phyloP scores from a whole-genome alignment of 2,888 invertebrate species.

The Stenolophus ochropezus region DNA sequence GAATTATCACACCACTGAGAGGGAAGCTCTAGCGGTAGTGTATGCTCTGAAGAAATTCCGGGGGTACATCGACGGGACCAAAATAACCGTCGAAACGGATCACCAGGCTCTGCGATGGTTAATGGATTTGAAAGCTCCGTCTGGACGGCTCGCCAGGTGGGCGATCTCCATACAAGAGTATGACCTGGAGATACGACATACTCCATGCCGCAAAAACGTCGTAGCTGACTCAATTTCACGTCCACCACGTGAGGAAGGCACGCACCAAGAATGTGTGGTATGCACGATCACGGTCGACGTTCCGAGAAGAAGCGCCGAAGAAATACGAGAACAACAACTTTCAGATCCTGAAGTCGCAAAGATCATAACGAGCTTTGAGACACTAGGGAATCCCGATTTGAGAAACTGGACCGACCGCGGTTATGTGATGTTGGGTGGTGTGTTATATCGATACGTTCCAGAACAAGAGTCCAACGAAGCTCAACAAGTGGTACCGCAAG shows the following conservation, averaged over 20 bases:
- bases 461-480: slow-evolving; percentile 5
- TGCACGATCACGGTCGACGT: slow-evolving; percentile 67
- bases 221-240: slow-evolving; percentile 70
- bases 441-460: neutral
- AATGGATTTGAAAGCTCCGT: slow-evolving; percentile 69
- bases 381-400: neutral
- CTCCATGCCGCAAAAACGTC: slow-evolving; percentile 69
- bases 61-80: slow-evolving; percentile 68
- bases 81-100: slow-evolving; percentile 69
- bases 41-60: slow-evolving; percentile 68
- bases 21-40: slow-evolving; percentile 61
- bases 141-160: slow-evolving; percentile 72
- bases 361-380: neutral
- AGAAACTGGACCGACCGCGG: neutral
- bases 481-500: slow-evolving; percentile 12
- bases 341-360: neutral
- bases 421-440: neutral
- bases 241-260: slow-evolving; percentile 57
- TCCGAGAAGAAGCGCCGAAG: neutral
- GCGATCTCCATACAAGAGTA: slow-evolving; percentile 70
- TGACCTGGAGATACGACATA: slow-evolving; percentile 69
- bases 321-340: neutral
- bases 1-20: slow-evolving; percentile 67
- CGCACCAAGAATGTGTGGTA: neutral
- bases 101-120: slow-evolving; percentile 72